Conservation (phyloP, 2,888 invertebrate species). For the Macroteleia sp. region DNA sequence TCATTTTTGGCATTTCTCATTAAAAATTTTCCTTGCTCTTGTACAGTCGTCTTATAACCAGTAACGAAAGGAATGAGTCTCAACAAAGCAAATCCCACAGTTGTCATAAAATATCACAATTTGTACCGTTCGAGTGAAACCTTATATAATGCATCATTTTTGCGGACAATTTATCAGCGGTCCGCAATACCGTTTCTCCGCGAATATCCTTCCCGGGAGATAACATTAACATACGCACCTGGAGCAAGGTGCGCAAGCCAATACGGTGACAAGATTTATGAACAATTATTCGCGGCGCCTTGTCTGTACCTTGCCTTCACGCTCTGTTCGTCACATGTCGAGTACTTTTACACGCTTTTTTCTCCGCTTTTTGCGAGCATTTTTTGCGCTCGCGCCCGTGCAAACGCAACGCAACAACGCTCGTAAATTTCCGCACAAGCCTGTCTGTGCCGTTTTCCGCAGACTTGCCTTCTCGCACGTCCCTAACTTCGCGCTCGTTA, state of each 20-base stretch:
- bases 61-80: neutral
- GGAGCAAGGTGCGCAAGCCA: constrained; percentile 26
- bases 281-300: constrained; percentile 74
- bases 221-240: constrained; percentile 49
- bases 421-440: constrained; percentile 17
- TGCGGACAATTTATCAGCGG: constrained; percentile 38
- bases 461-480: neutral
- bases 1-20: too few relatives aligned
- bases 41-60: too few relatives aligned
- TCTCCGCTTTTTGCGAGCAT: constrained; percentile 46
- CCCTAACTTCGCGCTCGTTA: neutral
- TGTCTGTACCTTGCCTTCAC: constrained; percentile 76
- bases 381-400: constrained; percentile 11
- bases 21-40: too few relatives aligned
- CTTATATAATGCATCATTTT: constrained; percentile 40
- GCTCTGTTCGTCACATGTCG: constrained; percentile 75
- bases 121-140: constrained; percentile 1
- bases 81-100: constrained; percentile 4
- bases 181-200: constrained; percentile 14
- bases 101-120: constrained; percentile 17
- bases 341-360: constrained; percentile 73
- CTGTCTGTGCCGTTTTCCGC: neutral
- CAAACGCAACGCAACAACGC: constrained; percentile 10
- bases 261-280: constrained; percentile 60
- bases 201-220: constrained; percentile 21